Base-by-base conservation (phyloP, 2,888 invertebrate genomes). In the Autographa pulchrina region DNA sequence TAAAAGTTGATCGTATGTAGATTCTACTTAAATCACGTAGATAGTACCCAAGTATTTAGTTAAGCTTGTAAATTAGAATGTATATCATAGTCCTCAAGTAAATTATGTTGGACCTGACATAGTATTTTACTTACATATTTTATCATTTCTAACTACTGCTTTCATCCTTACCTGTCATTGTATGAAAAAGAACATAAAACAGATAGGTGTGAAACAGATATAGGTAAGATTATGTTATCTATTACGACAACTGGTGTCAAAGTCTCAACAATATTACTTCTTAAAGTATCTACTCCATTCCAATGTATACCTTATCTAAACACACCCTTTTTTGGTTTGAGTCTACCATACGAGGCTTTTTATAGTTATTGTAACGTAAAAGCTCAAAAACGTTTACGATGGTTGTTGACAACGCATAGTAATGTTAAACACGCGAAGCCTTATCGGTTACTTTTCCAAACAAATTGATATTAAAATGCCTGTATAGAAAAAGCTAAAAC, bases 311-410 rank as follows among this genome's bases (percentile, higher is more conserved):
- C 54, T 25, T 56, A 56, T 56, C 54, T 56, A 25, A 3, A 56
- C 54, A 13, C 11, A 11, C 18, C 25, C 54, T 3, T 11, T 56
- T 20, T 25, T 11, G 54, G 54, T 56, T n/a, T n/a, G 14, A n/a
- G 3, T 20, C 18, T 54, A 11, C 54, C 18, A 11, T 56, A 56
- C 8, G 13, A 13, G 11, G 20, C 25, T 25, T 56, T 25, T 56
- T 20, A 20, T 20, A 18, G 20, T 56, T 5, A 56, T 56, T 54
- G 18, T 20, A 4, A 25, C 54, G 25, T 20, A 25, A 25, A 56
- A 56, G 20, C 54, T 56, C 54, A 48, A 48, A 48, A 48, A 48
- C 48, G 48, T 48, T 48, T n/a, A 16, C n/a, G 48, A 48, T n/a
- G 48, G n/a, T 48, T 48, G n/a, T 48, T 48, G 48, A 48, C 48